These are phyloP conservation scores for Pocillopora meandrina DNA, from an alignment of 92 coral and sea anemone genomes.

Conservation along the genomic window DNA sequence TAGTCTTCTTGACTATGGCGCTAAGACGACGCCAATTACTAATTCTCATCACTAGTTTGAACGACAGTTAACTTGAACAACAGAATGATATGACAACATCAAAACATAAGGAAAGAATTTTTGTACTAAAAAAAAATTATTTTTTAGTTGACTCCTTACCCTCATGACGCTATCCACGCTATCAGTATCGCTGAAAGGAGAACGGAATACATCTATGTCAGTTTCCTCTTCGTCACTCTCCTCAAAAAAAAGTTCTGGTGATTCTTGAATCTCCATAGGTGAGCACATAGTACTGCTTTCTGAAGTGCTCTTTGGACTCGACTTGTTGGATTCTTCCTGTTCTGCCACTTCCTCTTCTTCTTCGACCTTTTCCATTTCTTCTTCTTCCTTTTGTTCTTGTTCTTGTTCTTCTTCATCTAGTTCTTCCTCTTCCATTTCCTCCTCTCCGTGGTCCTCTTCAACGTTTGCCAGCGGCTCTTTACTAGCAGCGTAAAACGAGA, in stretches of 20 bases:
- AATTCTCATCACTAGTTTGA: too few species aligned
- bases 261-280: conserved; percentile 1
- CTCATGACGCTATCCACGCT: conserved; percentile 8
- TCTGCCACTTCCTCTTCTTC: conserved; percentile 32
- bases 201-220: background rate
- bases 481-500: background rate
- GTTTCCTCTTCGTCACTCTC: background rate
- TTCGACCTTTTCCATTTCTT: conserved; percentile 30
- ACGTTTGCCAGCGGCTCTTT: background rate
- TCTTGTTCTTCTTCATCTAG: conserved; percentile 44
- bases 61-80: too few species aligned
- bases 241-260: background rate
- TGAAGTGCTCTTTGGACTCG: background rate
- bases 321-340: too few species aligned
- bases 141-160: background rate
- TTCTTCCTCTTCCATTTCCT: background rate
- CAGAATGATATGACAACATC: too few species aligned
- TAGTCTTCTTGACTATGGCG: too few species aligned
- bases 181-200: conserved; percentile 5
- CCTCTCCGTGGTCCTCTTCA: conserved; percentile 23
- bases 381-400: conserved; percentile 24
- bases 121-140: too few species aligned
- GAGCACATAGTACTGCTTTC: conserved; percentile 4
- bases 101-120: too few species aligned
- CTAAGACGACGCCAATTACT: too few species aligned